Base-by-base conservation (phyloP, 2,113 vertebrate species). In the Otolemur garnettii region DNA sequence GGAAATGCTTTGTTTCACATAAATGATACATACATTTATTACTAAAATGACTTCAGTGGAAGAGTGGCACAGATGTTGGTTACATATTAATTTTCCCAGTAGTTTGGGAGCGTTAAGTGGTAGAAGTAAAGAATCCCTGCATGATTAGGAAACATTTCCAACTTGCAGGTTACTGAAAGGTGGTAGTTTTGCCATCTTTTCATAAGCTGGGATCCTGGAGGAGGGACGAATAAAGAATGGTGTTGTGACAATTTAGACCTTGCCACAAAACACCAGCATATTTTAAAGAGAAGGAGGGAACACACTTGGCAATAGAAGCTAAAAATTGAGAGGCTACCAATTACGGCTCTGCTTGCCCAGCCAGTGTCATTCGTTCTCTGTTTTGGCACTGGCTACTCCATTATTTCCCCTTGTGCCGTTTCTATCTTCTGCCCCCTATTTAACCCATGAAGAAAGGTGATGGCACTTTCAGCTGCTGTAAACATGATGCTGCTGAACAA, bases 381-480 rank as follows among this genome's bases (percentile, higher is more conserved):
- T 79, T 87, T 96, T 96, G 97, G 96, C 96, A 96, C 92, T 50
- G 85, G 80, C 64, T 91, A 87, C 97, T 96, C 80, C 96, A 90
- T 97, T 95, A 98, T 88, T 92, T 97, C 45, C 38, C 91, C 95
- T 96, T 79, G 77, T 81, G 71, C 88, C 60, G 2, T 45, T 87
- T 90, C 89, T 82, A 19, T 92, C 93, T 90, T 69, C 72, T 94
- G 75, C 75, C 53, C 84, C 72, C 82, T 91, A 64, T 89, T 98
- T 97, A 96, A 95, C 96, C 42, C 86, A 42, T 72, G 90, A 80
- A 13, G 89, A 35, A 81, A 94, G 96, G 97, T 95, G 78, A 87
- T 57, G 89, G 95, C 84, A 87, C 96, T 92, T 88, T 55, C 77
- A 98, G 96, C 96, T 94, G 95, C 94, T 97, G 3, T 78, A 62